phyloP scores from a whole-genome alignment of 2,113 vertebrate species.

The Psephotus haematonotus region DNA sequence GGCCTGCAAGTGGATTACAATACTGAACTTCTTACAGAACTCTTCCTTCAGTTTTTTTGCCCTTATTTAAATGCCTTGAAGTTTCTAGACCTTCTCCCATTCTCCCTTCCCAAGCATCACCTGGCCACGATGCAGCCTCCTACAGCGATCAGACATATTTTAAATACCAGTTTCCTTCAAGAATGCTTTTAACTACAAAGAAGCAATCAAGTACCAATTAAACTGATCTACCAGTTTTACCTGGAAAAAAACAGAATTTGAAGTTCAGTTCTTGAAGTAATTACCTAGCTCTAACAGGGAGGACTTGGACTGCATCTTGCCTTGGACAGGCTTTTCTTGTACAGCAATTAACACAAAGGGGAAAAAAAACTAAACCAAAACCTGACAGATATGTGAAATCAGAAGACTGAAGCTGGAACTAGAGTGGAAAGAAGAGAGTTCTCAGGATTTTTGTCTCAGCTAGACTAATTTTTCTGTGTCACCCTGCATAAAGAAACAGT shows the following conservation, averaged over 20 bases:
- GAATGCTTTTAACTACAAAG: conserved; percentile 3
- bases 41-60: not conserved
- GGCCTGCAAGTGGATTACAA: not conserved
- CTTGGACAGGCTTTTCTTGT: not conserved
- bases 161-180: not conserved
- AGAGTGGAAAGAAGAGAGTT: not conserved
- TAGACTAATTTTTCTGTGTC: not conserved
- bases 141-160: not conserved
- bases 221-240: not conserved
- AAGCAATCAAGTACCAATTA: not conserved
- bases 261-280: not conserved
- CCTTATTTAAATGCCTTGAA: not conserved
- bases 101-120: not conserved
- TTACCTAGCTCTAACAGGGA: not conserved
- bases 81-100: not conserved
- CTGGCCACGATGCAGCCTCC: not conserved
- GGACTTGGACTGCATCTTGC: not conserved
- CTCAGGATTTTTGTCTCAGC: not conserved
- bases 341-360: not conserved
- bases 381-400: not conserved
- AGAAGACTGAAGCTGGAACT: not conserved
- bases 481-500: not conserved
- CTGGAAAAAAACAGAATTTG: not conserved
- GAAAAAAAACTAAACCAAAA: not conserved
- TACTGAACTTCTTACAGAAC: not conserved